Percentiles rank a stretch among this genome's conserved stretches.
These are phyloP conservation scores for Apamea anceps DNA, from an alignment of 2,888 invertebrate species.

Conservation along the genomic window DNA sequence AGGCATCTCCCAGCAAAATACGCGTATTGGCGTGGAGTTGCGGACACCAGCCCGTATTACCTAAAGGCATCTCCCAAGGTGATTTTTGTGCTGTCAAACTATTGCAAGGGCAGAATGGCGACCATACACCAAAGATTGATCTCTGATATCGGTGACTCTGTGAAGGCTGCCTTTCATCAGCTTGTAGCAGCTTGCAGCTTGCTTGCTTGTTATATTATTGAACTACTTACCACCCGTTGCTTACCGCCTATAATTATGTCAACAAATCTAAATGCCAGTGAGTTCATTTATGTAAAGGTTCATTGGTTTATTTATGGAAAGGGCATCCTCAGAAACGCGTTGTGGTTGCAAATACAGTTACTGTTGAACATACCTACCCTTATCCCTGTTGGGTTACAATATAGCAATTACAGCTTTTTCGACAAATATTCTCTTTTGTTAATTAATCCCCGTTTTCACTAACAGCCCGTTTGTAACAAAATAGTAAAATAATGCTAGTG, in stretches of 20 bases:
- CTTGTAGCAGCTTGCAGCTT: too few relatives aligned
- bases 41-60: too few relatives aligned
- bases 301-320: neutral
- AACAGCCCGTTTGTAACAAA: neutral
- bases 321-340: neutral
- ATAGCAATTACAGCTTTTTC: neutral
- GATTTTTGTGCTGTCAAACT: neutral
- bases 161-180: neutral
- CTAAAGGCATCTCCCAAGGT: neutral
- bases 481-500: neutral
- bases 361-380: neutral
- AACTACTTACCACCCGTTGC: neutral
- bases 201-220: too few relatives aligned
- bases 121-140: neutral
- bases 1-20: neutral
- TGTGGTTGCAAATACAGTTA: slow-evolving; percentile 2
- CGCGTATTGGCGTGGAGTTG: too few relatives aligned
- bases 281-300: too few relatives aligned
- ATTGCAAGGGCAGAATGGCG: neutral
- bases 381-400: neutral
- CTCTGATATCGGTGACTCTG: neutral
- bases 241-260: neutral
- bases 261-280: neutral
- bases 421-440: neutral
- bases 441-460: neutral